Base-by-base conservation (phyloP, 2,113 vertebrate species). In the Synchiropus splendidus region DNA sequence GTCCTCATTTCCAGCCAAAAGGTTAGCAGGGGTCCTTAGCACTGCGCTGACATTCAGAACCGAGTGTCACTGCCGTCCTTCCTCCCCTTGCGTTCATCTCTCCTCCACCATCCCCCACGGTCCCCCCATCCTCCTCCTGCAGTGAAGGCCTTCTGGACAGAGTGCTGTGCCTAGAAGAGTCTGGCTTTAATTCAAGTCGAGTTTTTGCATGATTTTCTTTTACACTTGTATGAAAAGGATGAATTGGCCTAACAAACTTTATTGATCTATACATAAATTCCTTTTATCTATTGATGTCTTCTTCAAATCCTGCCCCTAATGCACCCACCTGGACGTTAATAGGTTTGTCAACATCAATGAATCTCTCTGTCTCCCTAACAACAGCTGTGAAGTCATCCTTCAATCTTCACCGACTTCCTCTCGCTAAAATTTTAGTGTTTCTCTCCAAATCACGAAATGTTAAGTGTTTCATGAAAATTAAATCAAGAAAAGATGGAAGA, bases 11-110 rank as follows among this genome's bases (percentile, higher is more conserved):
- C 55, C 54, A 70, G 67, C 72, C 74, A 74, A 77, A 74, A 77
- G 74, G 79, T 77, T 79, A 75, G 69, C 54, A 47, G 76, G 69
- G 67, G 70, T 70, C 64, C 79, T 73, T 70, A 75, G 71, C 74
- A 68, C 70, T 40, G 42, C 58, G 59, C 65, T 69, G 72, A 77
- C 74, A 79, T 79, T 79, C 69, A 74, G 65, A 74, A 66, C 69
- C 21, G 67, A 62, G 71, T 70, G 75, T 75, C 74, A 75, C 75
- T 54, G 18, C 61, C 73, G 61, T 64, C 46, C 34, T 32, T 46
- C 33, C 45, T 16, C 45, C 27, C 21, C 52, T 39, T 34, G 16
- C 16, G 2, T 5, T 18, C 45, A 2, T 35, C 36, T 5, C 57
- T 37, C 46, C 56, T 44, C 49, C 15, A 12, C 44, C 16, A 44